Evolutionary conservation across 2,888 invertebrate species (phyloP).

Genomic region (Dysmachus trigonus): DNA sequence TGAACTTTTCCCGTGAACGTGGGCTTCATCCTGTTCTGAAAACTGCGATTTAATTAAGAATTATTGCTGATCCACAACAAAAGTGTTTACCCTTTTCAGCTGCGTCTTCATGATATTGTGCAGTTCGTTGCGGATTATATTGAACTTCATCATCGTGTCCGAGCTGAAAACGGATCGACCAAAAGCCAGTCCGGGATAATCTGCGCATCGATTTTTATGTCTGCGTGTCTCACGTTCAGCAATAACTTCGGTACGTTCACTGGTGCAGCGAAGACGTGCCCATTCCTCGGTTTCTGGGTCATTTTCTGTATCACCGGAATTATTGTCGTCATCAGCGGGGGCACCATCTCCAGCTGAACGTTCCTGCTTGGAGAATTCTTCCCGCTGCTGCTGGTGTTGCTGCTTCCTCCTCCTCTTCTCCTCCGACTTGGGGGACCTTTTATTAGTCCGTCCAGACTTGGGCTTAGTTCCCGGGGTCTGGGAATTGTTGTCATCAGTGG

Average conservation of each 20-base stretch:
- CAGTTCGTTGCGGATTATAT: constrained; percentile 94
- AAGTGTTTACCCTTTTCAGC: constrained; percentile 85
- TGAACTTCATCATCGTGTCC: constrained; percentile 97
- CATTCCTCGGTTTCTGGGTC: constrained; percentile 84
- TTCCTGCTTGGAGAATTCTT: constrained; percentile 54
- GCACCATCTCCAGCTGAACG: constrained; percentile 54
- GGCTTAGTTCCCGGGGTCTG: constrained; percentile 55
- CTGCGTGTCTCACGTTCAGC: constrained; percentile 83
- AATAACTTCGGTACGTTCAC: constrained; percentile 87
- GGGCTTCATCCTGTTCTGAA: not conserved
- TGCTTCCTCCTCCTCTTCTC: constrained; percentile 4
- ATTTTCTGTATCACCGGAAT: constrained; percentile 70
- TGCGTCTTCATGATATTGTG: constrained; percentile 98
- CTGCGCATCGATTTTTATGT: constrained; percentile 82
- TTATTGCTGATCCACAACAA: not conserved
- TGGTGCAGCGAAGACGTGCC: constrained; percentile 85
- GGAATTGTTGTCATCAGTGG: constrained; percentile 62
- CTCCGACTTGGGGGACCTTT: constrained; percentile 22
- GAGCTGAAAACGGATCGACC: constrained; percentile 93
- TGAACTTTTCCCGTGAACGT: not conserved
- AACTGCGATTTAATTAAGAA: constrained; percentile 1
- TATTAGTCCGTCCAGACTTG: constrained; percentile 50
- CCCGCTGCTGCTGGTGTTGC: not conserved
- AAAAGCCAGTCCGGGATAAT: constrained; percentile 92
- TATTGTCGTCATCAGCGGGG: constrained; percentile 67